Conservation (phyloP, 2,113 vertebrate species). For the Solea senegalensis region DNA sequence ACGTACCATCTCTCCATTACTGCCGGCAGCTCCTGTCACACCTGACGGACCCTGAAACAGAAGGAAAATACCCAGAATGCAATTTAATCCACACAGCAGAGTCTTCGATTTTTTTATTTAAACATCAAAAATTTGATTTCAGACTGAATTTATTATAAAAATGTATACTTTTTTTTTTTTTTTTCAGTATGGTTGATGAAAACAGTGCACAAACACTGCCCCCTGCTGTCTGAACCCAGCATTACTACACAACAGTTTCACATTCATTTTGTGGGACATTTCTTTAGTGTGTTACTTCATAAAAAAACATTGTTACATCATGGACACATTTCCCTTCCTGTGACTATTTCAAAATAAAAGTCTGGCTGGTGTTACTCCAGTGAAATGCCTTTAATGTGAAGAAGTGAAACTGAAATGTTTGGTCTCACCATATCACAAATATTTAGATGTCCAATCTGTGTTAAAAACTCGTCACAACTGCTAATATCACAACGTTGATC, state of each 20-base stretch:
- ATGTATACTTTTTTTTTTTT: too few species aligned
- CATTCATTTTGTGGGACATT: conserved; percentile 24
- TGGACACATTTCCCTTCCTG: too few species aligned
- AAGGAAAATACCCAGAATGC: conserved; percentile 26
- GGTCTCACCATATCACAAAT: too few species aligned
- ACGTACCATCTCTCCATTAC: conserved; percentile 78
- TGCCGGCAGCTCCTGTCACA: conserved; percentile 72
- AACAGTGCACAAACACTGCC: conserved; percentile 26
- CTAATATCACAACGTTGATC: too few species aligned
- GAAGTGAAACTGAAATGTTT: too few species aligned
- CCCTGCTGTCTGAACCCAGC: conserved; percentile 39
- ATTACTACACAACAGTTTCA: conserved; percentile 1
- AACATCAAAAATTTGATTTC: not conserved
- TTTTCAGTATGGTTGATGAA: too few species aligned
- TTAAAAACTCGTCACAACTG: too few species aligned
- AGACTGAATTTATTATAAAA: not conserved
- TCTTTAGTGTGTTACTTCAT: not conserved
- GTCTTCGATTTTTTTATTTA: not conserved
- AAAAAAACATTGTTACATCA: too few species aligned
- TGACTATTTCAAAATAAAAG: too few species aligned
- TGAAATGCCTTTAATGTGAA: too few species aligned
- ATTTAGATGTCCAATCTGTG: too few species aligned
- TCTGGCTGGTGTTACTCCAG: too few species aligned
- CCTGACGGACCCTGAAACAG: conserved; percentile 82
- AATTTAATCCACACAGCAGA: not conserved